Conservation (phyloP, 2,113 vertebrate genomes). For the Psammodynastes pulverulentus region DNA sequence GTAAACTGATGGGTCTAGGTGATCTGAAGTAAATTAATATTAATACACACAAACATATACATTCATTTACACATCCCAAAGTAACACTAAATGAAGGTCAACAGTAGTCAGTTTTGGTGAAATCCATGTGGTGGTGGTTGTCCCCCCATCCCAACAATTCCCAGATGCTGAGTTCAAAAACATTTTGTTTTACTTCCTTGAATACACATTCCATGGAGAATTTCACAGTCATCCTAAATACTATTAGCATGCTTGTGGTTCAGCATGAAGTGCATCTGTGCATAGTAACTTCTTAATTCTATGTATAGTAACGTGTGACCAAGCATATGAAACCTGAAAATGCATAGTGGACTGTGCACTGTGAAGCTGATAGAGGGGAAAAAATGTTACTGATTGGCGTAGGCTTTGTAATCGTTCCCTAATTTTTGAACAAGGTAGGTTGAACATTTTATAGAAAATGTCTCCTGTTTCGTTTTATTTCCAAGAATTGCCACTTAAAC, state of each 20-base stretch:
- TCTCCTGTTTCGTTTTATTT: constrained; percentile 16
- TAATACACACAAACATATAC: background rate
- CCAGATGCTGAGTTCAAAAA: background rate
- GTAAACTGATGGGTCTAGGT: background rate
- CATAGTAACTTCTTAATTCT: background rate
- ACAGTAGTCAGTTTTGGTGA: background rate
- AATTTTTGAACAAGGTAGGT: background rate
- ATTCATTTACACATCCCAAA: background rate
- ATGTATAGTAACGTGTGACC: background rate
- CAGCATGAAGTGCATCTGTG: background rate
- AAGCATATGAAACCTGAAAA: background rate
- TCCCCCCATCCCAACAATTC: background rate
- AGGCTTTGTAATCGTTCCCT: background rate
- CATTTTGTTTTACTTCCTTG: background rate
- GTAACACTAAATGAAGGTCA: background rate
- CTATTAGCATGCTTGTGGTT: background rate
- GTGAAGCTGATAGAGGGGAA: background rate
- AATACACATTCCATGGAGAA: background rate
- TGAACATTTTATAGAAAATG: constrained; percentile 15
- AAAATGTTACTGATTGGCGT: background rate
- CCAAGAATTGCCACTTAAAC: constrained; percentile 17
- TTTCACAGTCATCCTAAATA: background rate
- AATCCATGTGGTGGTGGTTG: background rate
- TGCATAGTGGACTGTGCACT: background rate
- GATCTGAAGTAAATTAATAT: background rate